Evolutionary conservation across 2,888 invertebrate genomes (phyloP), one percentile per base, ranked within the genome.

Genomic region (Timandra comae): DNA sequence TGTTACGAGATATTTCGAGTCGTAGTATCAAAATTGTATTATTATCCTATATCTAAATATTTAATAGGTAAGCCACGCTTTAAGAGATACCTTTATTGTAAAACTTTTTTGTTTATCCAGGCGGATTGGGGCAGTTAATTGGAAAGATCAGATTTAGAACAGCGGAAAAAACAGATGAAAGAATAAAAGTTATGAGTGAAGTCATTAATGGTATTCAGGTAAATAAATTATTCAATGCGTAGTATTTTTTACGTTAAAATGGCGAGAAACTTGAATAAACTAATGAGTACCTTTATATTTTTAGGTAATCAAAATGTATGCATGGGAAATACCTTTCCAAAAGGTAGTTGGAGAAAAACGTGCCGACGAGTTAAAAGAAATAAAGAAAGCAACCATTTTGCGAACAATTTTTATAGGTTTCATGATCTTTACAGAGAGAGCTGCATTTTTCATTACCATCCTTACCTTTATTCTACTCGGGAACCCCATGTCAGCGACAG

Each of bases 241-340:
- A n/a, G n/a, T 7, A 16, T 10, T 25, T 35, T 9, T 24, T n/a
- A n/a, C n/a, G n/a, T n/a, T n/a, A n/a, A n/a, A n/a, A n/a, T n/a
- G n/a, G n/a, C n/a, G n/a, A n/a, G n/a, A n/a, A n/a, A n/a, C n/a
- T n/a, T n/a, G n/a, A n/a, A n/a, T n/a, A n/a, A n/a, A n/a, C n/a
- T n/a, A n/a, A n/a, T n/a, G n/a, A n/a, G n/a, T n/a, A n/a, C n/a
- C n/a, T 10, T 20, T 8, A 9, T 20, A 20, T 7, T 46, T 56
- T 43, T 81, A 94, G 87, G 95, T 97, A 0, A 94, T 98, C 41
- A 98, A 98, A 87, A 97, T 98, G 96, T 98, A 97, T 64, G 94
- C 96, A 1, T 98, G 98, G 94, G 98, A 98, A 70, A 91, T 91
- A 49, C 94, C 96, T 0, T 97, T 98, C 60, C 91, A 93, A 45